phyloP scores from a whole-genome alignment of 2,797 vertebrate species.

The Notolepis coatsorum region DNA sequence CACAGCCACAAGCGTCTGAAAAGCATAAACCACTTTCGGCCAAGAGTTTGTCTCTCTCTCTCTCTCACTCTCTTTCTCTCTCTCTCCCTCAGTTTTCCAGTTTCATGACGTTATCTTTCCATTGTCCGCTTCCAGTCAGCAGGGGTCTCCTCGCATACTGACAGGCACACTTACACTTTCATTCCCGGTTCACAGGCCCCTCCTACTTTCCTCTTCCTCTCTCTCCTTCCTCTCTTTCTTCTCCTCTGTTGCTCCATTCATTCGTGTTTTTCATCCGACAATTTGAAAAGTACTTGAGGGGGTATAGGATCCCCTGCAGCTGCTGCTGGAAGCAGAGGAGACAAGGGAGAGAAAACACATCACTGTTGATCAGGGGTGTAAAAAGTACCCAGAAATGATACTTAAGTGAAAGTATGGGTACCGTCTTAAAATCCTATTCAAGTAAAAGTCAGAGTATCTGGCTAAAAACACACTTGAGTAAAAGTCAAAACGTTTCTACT shows the following conservation, averaged over 20 bases:
- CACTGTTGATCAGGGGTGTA: too few relatives aligned
- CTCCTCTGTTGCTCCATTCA: slow-evolving; percentile 40
- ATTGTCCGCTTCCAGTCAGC: slow-evolving; percentile 29
- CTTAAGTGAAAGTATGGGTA: too few relatives aligned
- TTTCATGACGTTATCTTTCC: neutral
- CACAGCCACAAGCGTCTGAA: neutral
- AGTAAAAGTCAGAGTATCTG: too few relatives aligned
- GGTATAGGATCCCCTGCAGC: slow-evolving; percentile 60
- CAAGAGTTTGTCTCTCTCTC: slow-evolving; percentile 42
- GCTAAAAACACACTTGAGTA: too few relatives aligned
- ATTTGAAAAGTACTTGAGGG: slow-evolving; percentile 57
- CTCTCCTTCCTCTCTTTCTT: slow-evolving; percentile 10
- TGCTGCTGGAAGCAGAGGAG: slow-evolving; percentile 39
- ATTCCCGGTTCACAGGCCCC: slow-evolving; percentile 27
- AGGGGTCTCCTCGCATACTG: slow-evolving; percentile 50
- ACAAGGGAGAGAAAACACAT: slow-evolving; percentile 17
- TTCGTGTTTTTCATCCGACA: slow-evolving; percentile 64
- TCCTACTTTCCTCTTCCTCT: slow-evolving; percentile 6
- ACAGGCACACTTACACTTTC: slow-evolving; percentile 52
- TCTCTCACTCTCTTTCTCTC: slow-evolving; percentile 21
- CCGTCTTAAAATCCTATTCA: too few relatives aligned
- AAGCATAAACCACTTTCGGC: slow-evolving; percentile 36
- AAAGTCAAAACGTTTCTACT: too few relatives aligned
- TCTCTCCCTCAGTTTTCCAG: too few relatives aligned
- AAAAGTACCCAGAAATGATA: too few relatives aligned